Evolutionary conservation across 2,113 vertebrate species (phyloP).

Genomic region (Boulengeromyrus knoepffleri): DNA sequence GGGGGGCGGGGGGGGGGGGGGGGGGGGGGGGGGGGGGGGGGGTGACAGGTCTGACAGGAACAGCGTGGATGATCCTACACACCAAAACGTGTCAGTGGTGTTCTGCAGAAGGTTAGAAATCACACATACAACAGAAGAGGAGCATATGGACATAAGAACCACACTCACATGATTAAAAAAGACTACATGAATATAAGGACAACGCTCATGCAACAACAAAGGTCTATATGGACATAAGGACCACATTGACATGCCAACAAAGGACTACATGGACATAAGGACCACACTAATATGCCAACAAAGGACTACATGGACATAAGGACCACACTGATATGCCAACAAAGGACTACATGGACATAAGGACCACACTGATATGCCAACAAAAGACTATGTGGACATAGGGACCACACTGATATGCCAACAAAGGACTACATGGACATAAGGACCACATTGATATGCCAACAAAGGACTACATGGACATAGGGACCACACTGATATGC

Average conservation of each 20-base stretch:
- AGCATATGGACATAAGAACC: not conserved
- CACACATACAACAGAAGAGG: not conserved
- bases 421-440: not conserved
- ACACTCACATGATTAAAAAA: not conserved
- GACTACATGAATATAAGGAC: not conserved
- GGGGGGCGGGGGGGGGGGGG: too few species aligned
- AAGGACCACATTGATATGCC: not conserved
- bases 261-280: too few species aligned
- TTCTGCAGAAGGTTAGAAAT: not conserved
- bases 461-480: not conserved
- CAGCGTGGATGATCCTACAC: conserved; percentile 15
- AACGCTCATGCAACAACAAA: not conserved
- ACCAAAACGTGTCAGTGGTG: not conserved
- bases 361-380: not conserved
- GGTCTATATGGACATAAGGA: too few species aligned
- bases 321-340: too few species aligned
- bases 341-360: not conserved
- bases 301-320: too few species aligned
- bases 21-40: not conserved
- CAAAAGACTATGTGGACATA: not conserved
- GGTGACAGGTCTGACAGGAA: conserved; percentile 40
- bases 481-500: not conserved
- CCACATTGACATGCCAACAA: too few species aligned
- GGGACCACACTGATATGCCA: too few species aligned
- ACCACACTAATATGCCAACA: too few species aligned